Conservation (phyloP, 2,888 invertebrate genomes). For the Heteromurus nitidus region DNA sequence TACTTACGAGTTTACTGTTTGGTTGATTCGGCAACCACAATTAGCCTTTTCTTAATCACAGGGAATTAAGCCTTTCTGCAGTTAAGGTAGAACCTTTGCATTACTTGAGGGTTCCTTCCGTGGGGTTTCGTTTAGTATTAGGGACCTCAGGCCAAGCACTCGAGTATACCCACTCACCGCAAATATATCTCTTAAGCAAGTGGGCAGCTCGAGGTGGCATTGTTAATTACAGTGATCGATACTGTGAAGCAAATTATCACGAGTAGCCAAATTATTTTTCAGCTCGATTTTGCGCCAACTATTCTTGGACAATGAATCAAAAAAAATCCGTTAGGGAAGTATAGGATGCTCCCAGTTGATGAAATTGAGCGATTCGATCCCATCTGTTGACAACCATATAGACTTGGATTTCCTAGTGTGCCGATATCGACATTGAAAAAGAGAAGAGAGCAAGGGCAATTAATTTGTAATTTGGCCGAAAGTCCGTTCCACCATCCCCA, state of each 20-base stretch:
- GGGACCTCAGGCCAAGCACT: not conserved
- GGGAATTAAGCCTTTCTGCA: not conserved
- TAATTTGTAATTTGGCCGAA: too few relatives aligned
- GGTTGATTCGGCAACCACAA: not conserved
- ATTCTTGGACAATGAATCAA: not conserved
- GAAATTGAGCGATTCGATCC: slow-evolving; percentile 7
- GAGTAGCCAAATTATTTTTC: not conserved
- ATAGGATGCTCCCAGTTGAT: not conserved
- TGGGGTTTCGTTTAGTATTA: slow-evolving; percentile 4
- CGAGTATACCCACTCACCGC: not conserved
- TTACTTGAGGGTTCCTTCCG: not conserved
- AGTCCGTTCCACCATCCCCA: too few relatives aligned
- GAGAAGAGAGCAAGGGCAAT: too few relatives aligned
- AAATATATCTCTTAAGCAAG: not conserved
- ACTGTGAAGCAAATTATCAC: not conserved
- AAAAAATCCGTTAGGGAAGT: not conserved
- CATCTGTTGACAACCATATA: not conserved
- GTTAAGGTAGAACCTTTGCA: slow-evolving; percentile 5
- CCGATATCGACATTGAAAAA: slow-evolving; percentile 5
- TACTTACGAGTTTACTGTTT: not conserved
- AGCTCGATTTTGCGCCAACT: not conserved
- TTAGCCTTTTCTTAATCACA: slow-evolving; percentile 4
- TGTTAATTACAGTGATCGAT: not conserved
- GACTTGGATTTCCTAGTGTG: slow-evolving; percentile 10
- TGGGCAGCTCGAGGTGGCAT: not conserved